Evolutionary conservation across 2,888 invertebrate genomes (phyloP).

Genomic region (Lampropteryx suffumata): DNA sequence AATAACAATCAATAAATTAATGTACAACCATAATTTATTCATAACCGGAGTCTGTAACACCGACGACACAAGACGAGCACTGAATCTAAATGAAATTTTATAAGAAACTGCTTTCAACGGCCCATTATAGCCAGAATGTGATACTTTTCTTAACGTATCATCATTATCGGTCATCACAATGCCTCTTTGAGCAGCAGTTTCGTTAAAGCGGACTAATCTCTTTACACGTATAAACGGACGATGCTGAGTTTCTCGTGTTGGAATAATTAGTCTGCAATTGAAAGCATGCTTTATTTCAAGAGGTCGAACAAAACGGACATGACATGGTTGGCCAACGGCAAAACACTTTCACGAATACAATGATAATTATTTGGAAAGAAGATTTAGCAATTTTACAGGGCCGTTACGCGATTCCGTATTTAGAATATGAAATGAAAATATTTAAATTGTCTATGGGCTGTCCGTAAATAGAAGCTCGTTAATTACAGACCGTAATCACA

Average conservation of each 20-base stretch:
- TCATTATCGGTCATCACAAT: conserved; percentile 77
- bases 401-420: conserved; percentile 43
- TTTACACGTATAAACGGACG: conserved; percentile 76
- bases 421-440: conserved; percentile 61
- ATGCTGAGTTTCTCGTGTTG: conserved; percentile 79
- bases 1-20: conserved; percentile 84
- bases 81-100: conserved; percentile 80
- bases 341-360: conserved; percentile 79
- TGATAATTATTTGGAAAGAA: conserved; percentile 67
- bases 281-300: conserved; percentile 81
- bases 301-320: conserved; percentile 73
- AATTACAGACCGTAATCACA: conserved; percentile 81
- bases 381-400: conserved; percentile 54
- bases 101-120: conserved; percentile 74
- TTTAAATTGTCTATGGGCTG: conserved; percentile 54
- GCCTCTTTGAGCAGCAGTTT: conserved; percentile 64
- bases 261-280: conserved; percentile 82
- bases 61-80: conserved; percentile 61
- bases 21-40: conserved; percentile 78
- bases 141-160: conserved; percentile 78
- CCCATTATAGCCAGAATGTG: conserved; percentile 70
- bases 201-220: conserved; percentile 79
- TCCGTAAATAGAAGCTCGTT: conserved; percentile 77
- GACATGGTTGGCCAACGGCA: conserved; percentile 77
- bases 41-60: conserved; percentile 70